Conservation (phyloP, 2,797 vertebrate species). For the Gymnopithys bicolor region DNA sequence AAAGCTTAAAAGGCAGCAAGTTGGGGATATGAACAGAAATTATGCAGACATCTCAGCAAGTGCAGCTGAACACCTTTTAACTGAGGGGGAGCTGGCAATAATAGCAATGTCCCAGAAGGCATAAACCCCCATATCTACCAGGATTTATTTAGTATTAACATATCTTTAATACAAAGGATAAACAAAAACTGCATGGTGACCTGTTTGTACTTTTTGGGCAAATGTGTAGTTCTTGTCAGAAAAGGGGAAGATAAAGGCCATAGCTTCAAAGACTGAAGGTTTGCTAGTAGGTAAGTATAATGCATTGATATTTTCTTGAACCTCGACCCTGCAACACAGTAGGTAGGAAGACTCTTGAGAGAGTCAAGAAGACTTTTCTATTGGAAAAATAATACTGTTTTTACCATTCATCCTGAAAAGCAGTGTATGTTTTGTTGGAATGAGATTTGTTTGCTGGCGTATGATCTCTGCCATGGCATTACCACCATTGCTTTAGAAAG, state of each 20-base stretch:
- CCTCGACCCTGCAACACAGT: not conserved
- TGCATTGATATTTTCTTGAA: conserved; percentile 10
- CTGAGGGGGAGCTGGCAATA: not conserved
- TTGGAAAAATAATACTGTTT: conserved; percentile 16
- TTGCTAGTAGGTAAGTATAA: not conserved
- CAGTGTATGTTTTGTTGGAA: not conserved
- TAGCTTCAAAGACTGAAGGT: not conserved
- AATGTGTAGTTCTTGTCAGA: not conserved
- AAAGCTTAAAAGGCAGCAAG: not conserved
- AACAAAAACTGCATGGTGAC: not conserved
- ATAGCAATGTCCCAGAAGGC: not conserved
- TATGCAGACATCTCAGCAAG: not conserved
- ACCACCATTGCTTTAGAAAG: not conserved
- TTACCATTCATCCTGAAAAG: not conserved
- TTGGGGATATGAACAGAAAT: not conserved
- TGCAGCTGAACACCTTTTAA: not conserved
- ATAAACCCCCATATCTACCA: not conserved
- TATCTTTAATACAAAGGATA: not conserved
- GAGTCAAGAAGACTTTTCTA: not conserved
- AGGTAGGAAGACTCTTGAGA: not conserved
- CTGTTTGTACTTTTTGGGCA: not conserved
- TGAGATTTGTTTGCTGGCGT: not conserved
- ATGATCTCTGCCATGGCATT: not conserved
- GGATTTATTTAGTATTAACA: not conserved
- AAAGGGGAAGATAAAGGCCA: not conserved